Conservation (phyloP, 2,888 invertebrate genomes). For the Ennomos fuscantarius region DNA sequence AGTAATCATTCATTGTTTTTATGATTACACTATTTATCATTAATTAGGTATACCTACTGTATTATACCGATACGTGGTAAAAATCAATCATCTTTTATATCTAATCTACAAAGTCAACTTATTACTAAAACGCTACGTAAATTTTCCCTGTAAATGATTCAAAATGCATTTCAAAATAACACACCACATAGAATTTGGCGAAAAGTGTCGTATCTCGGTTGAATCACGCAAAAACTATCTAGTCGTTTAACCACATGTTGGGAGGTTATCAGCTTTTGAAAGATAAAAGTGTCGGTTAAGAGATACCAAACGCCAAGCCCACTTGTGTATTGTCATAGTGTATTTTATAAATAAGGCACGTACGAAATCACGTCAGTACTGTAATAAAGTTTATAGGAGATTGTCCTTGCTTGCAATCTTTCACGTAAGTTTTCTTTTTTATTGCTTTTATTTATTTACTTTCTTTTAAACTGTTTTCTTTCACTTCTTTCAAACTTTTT, state of each 20-base stretch:
- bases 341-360: constrained; percentile 62
- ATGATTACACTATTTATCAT: no score
- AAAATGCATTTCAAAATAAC: constrained; percentile 9
- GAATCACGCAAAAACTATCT: constrained; percentile 16
- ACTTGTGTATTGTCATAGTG: constrained; percentile 50
- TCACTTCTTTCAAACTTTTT: no score
- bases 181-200: constrained; percentile 16
- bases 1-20: no score
- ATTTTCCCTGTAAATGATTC: constrained; percentile 7
- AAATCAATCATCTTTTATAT: background rate
- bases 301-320: constrained; percentile 49
- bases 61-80: no score
- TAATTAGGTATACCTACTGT: no score
- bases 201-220: constrained; percentile 37
- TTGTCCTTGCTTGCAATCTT: constrained; percentile 6
- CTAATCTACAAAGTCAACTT: background rate
- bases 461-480: no score
- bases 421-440: constrained; percentile 13
- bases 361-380: constrained; percentile 42
- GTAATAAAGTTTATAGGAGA: constrained; percentile 22
- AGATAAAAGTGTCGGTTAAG: constrained; percentile 36
- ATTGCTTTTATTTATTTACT: no score
- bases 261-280: constrained; percentile 32
- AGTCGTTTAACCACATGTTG: constrained; percentile 5
- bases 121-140: background rate